phyloP scores from a whole-genome alignment of 2,113 vertebrate species.

The Notechis scutatus region DNA sequence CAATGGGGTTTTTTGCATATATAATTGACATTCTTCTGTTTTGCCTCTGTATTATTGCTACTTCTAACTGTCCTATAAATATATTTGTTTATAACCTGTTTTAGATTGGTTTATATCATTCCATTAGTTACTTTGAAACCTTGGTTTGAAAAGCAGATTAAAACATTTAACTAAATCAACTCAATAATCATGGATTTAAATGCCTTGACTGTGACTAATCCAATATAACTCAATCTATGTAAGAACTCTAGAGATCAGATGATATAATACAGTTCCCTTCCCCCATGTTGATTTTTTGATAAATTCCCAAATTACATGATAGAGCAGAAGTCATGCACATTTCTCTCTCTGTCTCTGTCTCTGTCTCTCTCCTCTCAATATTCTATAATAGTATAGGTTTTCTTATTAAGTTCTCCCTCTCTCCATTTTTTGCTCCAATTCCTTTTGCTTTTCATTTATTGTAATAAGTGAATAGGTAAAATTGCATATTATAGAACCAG shows the following conservation, averaged over 20 bases:
- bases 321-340: neutral
- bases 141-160: neutral
- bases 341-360: neutral
- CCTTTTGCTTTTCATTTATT: neutral
- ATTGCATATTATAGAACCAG: neutral
- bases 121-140: too few relatives aligned
- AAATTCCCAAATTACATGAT: rapidly evolving
- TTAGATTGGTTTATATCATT: neutral
- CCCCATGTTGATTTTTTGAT: neutral
- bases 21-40: neutral
- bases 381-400: neutral
- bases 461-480: neutral
- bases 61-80: neutral
- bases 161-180: neutral
- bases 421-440: neutral
- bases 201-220: neutral
- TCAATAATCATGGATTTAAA: neutral
- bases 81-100: neutral
- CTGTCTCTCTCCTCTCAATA: neutral
- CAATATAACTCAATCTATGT: neutral
- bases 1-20: neutral
- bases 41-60: neutral
- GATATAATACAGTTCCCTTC: rapidly evolving
- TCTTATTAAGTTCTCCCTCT: neutral
- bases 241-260: neutral